Evolutionary conservation across 2,888 invertebrate genomes (phyloP).

Genomic region (Tenthredo distinguenda): DNA sequence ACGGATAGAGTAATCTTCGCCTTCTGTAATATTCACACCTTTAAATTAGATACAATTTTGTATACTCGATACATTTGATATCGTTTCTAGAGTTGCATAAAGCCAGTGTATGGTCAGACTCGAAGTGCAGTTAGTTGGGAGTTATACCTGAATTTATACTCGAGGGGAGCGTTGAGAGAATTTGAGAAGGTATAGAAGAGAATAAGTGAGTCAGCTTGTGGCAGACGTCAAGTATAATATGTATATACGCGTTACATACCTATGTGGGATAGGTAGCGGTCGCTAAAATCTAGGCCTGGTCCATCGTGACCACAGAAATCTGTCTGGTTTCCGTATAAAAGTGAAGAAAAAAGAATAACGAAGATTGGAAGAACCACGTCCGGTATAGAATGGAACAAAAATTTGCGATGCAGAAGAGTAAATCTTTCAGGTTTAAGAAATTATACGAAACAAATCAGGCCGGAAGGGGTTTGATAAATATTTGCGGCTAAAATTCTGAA

Average conservation of each 20-base stretch:
- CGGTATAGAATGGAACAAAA: not conserved
- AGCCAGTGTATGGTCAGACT: slow-evolving; percentile 20
- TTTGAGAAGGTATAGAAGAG: not conserved
- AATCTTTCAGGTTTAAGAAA: not conserved
- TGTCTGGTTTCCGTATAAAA: not conserved
- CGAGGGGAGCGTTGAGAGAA: slow-evolving; percentile 31
- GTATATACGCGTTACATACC: not conserved
- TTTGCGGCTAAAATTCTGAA: not conserved
- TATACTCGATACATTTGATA: not conserved
- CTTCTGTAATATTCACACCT: not conserved
- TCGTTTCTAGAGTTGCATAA: not conserved
- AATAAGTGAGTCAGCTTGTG: slow-evolving; percentile 36
- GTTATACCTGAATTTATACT: slow-evolving; percentile 49
- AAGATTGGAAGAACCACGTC: not conserved
- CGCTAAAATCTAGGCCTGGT: slow-evolving; percentile 21
- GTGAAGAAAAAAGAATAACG: not conserved
- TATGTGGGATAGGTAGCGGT: not conserved
- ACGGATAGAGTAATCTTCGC: not conserved
- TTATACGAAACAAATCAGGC: not conserved
- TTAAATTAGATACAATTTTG: not conserved
- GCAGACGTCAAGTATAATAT: not conserved
- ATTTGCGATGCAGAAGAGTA: not conserved
- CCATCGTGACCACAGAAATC: slow-evolving; percentile 17
- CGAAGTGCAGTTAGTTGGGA: slow-evolving; percentile 34
- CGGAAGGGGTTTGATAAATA: not conserved